These are phyloP conservation scores for Anser brachyrhynchus DNA, from an alignment of 2,113 vertebrate species.

Conservation along the genomic window DNA sequence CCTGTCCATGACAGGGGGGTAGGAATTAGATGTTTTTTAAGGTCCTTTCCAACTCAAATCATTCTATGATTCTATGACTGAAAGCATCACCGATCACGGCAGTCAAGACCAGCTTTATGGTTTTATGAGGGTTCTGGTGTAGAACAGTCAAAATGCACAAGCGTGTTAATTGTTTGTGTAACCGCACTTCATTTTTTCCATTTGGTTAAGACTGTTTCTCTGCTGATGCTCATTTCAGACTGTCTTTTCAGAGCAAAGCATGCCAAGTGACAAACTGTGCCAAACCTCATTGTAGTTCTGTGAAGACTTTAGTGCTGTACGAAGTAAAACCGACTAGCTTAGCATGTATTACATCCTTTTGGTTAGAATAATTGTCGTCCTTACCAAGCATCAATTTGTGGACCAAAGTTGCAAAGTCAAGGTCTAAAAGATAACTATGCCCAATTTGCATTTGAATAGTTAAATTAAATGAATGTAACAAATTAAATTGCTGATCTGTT, in stretches of 20 bases:
- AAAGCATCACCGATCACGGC: background rate
- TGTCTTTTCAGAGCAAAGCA: background rate
- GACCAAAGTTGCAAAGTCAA: background rate
- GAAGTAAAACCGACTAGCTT: background rate
- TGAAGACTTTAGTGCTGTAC: background rate
- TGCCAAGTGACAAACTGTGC: background rate
- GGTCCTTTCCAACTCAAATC: no score
- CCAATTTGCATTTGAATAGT: conserved; percentile 25
- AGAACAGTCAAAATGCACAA: background rate
- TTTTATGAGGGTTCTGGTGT: background rate
- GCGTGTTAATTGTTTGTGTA: background rate
- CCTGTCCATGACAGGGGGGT: no score
- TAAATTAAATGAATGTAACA: conserved; percentile 13
- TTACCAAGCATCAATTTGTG: conserved; percentile 9
- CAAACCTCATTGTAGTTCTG: background rate
- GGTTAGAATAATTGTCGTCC: background rate
- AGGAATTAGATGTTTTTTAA: no score
- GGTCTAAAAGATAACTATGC: conserved; percentile 34
- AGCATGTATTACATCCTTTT: background rate
- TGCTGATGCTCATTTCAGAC: background rate
- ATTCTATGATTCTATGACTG: background rate
- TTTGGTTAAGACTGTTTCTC: background rate
- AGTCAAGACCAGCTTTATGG: background rate
- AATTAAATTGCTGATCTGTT: conserved; percentile 48
- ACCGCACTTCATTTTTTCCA: background rate